Conservation (phyloP, 2,113 vertebrate species). For the Ochotona princeps region DNA sequence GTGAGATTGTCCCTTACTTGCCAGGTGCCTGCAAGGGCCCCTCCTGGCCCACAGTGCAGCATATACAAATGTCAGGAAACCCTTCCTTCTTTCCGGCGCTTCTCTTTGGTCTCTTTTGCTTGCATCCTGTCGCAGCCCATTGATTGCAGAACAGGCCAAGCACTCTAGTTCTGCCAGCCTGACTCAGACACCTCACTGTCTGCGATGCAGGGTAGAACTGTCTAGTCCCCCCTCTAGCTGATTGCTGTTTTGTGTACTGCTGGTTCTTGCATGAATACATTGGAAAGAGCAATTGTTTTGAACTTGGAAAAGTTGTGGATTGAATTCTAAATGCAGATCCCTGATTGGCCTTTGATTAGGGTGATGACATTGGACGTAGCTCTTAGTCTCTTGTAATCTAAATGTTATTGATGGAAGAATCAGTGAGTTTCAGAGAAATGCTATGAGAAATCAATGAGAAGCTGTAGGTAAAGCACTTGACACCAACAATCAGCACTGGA, state of each 20-base stretch:
- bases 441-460: background rate
- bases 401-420: background rate
- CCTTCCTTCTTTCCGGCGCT: background rate
- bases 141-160: background rate
- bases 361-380: background rate
- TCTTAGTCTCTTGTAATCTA: background rate
- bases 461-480: background rate
- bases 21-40: background rate
- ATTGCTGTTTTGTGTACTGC: background rate
- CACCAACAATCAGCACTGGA: background rate
- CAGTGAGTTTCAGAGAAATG: background rate
- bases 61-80: background rate
- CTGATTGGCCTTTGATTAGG: background rate
- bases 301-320: background rate
- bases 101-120: background rate
- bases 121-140: background rate
- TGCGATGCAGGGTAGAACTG: background rate
- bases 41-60: background rate
- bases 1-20: background rate
- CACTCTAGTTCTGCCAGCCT: background rate
- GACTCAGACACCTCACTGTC: background rate
- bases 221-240: background rate
- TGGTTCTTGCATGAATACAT: background rate
- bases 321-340: constrained; percentile 52
- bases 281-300: constrained; percentile 3